phyloP scores from a whole-genome alignment of 2,113 vertebrate genomes.

The Passer montanus region DNA sequence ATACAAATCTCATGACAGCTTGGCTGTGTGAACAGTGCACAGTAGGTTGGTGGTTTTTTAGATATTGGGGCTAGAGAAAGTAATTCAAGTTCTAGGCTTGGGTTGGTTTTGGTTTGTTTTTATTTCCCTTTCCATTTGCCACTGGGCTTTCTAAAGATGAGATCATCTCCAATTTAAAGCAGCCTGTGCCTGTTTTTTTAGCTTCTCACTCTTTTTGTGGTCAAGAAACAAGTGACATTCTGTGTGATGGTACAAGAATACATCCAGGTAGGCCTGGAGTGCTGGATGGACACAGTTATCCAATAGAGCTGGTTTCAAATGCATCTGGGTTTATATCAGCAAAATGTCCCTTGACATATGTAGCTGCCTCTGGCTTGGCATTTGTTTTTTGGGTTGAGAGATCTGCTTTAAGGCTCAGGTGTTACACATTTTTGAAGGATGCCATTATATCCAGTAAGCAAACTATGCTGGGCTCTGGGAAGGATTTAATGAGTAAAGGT shows the following conservation, averaged over 20 bases:
- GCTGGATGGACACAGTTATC: background rate
- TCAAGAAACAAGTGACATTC: background rate
- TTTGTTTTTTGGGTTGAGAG: slow-evolving; percentile 1
- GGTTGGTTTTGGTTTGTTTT: background rate
- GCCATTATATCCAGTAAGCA: background rate
- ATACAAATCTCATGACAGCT: background rate
- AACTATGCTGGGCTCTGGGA: background rate
- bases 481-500: slow-evolving; percentile 31
- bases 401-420: background rate
- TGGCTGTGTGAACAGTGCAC: background rate
- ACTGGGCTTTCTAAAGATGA: background rate
- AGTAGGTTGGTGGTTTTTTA: background rate
- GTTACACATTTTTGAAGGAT: background rate
- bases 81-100: background rate
- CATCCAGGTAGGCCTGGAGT: background rate
- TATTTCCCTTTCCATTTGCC: background rate
- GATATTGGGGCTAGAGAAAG: background rate
- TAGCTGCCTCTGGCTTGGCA: background rate
- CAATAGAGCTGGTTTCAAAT: background rate
- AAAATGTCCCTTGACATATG: background rate
- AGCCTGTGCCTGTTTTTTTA: background rate
- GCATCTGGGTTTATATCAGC: background rate
- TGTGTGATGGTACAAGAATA: background rate
- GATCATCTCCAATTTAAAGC: background rate
- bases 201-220: background rate